These are phyloP conservation scores for Candidula unifasciata DNA, from an alignment of 2,888 invertebrate genomes.

Conservation along the genomic window DNA sequence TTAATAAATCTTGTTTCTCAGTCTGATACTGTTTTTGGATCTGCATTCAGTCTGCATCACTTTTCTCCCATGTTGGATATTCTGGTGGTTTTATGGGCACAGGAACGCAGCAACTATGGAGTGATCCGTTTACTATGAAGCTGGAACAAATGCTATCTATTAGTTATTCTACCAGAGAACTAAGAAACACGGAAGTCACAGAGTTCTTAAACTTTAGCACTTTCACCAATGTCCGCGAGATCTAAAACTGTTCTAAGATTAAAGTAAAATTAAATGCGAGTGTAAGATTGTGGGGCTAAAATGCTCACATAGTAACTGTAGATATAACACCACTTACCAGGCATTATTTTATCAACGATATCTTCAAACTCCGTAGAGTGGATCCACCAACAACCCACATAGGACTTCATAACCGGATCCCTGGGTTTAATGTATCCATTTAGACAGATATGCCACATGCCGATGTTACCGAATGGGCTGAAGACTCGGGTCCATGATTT, in stretches of 20 bases:
- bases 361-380: constrained; percentile 69
- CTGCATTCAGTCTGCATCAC: no score
- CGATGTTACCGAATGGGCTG: constrained; percentile 71
- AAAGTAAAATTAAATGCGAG: background rate
- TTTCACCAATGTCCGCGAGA: no score
- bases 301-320: background rate
- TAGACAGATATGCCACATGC: constrained; percentile 72
- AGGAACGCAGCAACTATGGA: no score
- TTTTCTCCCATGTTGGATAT: no score
- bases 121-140: no score
- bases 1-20: no score
- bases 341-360: constrained; percentile 65
- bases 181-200: no score
- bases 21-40: no score
- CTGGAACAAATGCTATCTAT: no score
- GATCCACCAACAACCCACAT: constrained; percentile 75
- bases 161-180: no score
- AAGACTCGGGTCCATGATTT: constrained; percentile 73
- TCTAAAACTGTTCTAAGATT: background rate
- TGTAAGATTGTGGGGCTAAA: background rate
- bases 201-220: no score
- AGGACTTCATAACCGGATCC: constrained; percentile 69
- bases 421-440: constrained; percentile 70
- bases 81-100: no score
- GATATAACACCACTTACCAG: constrained; percentile 62